Evolutionary conservation across 2,797 vertebrate genomes (phyloP).

Genomic region (Chanos chanos): DNA sequence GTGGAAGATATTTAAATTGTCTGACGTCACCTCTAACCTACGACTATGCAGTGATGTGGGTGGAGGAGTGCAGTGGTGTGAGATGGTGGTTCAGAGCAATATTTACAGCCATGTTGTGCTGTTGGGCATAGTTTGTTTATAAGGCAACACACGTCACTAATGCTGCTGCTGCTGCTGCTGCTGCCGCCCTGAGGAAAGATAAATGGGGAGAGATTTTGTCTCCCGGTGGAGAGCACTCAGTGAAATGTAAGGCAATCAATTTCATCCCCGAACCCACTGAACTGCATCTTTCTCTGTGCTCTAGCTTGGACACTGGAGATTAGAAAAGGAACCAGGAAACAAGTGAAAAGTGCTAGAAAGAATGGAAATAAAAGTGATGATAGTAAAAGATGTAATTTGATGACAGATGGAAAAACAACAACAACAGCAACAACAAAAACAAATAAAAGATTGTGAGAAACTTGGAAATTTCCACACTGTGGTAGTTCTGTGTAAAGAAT

Average conservation of each 20-base stretch:
- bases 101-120: slow-evolving; percentile 39
- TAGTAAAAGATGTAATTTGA: slow-evolving; percentile 6
- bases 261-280: slow-evolving; percentile 23
- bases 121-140: slow-evolving; percentile 36
- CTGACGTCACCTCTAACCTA: slow-evolving; percentile 22
- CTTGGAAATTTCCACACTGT: not conserved
- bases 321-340: slow-evolving; percentile 10
- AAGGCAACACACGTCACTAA: slow-evolving; percentile 29
- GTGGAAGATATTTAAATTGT: too few species aligned
- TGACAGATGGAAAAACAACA: slow-evolving; percentile 2
- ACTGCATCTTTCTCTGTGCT: slow-evolving; percentile 18
- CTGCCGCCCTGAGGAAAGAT: slow-evolving; percentile 22
- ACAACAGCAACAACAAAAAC: too few species aligned
- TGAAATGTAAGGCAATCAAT: slow-evolving; percentile 42
- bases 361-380: slow-evolving; percentile 17
- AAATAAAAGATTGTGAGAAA: not conserved
- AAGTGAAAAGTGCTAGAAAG: slow-evolving; percentile 29
- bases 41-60: slow-evolving; percentile 15
- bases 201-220: slow-evolving; percentile 40
- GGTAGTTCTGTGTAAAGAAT: too few species aligned
- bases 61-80: slow-evolving; percentile 1
- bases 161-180: slow-evolving; percentile 1
- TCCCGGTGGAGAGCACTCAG: slow-evolving; percentile 34
- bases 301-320: not conserved
- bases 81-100: slow-evolving; percentile 12